Conservation (phyloP, 1,140 invertebrate species). For the Cydia strobilella region DNA sequence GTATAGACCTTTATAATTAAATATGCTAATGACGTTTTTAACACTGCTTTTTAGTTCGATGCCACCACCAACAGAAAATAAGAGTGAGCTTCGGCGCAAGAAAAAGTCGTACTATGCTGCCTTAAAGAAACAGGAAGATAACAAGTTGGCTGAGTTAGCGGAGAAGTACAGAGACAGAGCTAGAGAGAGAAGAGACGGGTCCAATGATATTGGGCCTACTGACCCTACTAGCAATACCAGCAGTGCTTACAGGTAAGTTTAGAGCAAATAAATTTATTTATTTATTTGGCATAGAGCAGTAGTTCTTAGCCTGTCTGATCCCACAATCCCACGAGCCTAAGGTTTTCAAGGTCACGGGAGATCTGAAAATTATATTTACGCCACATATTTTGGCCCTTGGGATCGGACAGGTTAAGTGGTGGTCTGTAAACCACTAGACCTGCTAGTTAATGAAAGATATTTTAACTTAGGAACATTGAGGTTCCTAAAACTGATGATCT, state of each 20-base stretch:
- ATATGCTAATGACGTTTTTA: constrained; percentile 12
- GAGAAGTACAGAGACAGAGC: constrained; percentile 97
- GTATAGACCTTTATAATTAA: not conserved
- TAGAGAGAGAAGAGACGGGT: constrained; percentile 95
- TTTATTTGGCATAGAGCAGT: too few species aligned
- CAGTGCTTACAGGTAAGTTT: constrained; percentile 87
- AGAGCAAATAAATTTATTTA: too few species aligned
- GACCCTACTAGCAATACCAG: constrained; percentile 93
- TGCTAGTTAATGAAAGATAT: too few species aligned
- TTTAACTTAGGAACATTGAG: too few species aligned
- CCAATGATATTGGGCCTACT: constrained; percentile 89
- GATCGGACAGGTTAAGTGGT: too few species aligned
- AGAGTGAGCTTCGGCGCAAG: constrained; percentile 87
- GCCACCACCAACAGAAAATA: constrained; percentile 81
- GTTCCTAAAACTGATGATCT: too few species aligned
- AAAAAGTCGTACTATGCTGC: constrained; percentile 97
- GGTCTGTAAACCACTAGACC: too few species aligned
- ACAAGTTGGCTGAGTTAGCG: constrained; percentile 96
- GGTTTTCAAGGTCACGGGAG: too few species aligned
- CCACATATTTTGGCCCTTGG: too few species aligned
- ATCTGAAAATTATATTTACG: too few species aligned
- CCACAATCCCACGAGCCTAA: too few species aligned
- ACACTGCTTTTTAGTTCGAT: constrained; percentile 62
- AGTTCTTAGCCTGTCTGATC: too few species aligned
- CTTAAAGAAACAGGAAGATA: constrained; percentile 97